Evolutionary conservation across 92 coral and sea anemone species (phyloP).

Genomic region (Parazoanthus atlanticus): DNA sequence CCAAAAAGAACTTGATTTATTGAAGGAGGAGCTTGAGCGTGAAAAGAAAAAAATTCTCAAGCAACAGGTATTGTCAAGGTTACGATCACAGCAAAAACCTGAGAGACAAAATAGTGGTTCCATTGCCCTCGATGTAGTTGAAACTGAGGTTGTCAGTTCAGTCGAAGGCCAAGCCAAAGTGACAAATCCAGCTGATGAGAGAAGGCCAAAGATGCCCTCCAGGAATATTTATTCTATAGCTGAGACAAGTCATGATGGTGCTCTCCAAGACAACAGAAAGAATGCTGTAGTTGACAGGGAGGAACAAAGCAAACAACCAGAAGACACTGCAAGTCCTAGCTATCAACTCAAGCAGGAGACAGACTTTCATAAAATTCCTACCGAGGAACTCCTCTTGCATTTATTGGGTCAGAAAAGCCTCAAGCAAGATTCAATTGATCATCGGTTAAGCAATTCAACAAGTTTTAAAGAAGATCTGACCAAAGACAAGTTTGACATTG

Average conservation of each 20-base stretch:
- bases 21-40: slow-evolving; percentile 64
- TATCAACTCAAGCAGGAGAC: slow-evolving; percentile 8
- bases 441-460: background rate
- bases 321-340: background rate
- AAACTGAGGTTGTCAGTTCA: slow-evolving; percentile 32
- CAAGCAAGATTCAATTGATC: background rate
- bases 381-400: slow-evolving; percentile 41
- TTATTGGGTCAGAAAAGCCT: background rate
- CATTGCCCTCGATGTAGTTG: slow-evolving; percentile 1
- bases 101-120: slow-evolving; percentile 11
- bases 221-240: slow-evolving; percentile 76
- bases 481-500: slow-evolving; percentile 69
- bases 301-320: background rate
- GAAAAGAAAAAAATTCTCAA: slow-evolving; percentile 75
- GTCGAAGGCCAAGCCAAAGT: slow-evolving; percentile 17
- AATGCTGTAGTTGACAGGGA: background rate
- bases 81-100: slow-evolving; percentile 52
- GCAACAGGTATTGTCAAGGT: slow-evolving; percentile 75
- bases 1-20: slow-evolving; percentile 64
- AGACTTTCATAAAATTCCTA: slow-evolving; percentile 43
- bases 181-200: slow-evolving; percentile 38
- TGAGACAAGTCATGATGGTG: slow-evolving; percentile 58
- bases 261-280: slow-evolving; percentile 14
- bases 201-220: slow-evolving; percentile 60
- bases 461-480: slow-evolving; percentile 15